Evolutionary conservation across 1,140 invertebrate species (phyloP).

Genomic region (Muscidifurax raptorellus): DNA sequence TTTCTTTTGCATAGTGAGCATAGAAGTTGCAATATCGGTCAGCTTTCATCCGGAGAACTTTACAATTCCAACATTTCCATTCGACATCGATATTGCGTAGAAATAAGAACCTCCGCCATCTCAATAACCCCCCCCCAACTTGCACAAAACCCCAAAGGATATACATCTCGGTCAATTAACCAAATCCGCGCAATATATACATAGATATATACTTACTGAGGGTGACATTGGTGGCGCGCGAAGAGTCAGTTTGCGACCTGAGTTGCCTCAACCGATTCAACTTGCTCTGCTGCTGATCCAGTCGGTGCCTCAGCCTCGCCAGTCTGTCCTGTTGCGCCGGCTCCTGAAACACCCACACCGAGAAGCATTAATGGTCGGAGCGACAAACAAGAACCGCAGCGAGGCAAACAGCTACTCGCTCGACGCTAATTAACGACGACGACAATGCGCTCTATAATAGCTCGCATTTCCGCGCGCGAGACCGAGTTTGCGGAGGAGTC

Average conservation of each 20-base stretch:
- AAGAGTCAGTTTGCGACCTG: constrained; percentile 93
- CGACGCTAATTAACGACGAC: background rate
- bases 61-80: too few relatives aligned
- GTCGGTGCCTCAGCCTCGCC: constrained; percentile 89
- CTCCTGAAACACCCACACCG: constrained; percentile 70
- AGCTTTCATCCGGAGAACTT: too few relatives aligned
- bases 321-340: constrained; percentile 92
- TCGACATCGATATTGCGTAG: too few relatives aligned
- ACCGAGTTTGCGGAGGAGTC: too few relatives aligned
- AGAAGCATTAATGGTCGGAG: background rate
- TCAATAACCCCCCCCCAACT: too few relatives aligned
- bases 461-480: background rate
- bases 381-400: background rate
- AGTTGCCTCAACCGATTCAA: constrained; percentile 91
- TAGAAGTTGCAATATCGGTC: too few relatives aligned
- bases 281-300: constrained; percentile 96
- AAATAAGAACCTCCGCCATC: too few relatives aligned
- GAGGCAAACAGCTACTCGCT: background rate
- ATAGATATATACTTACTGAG: constrained; percentile 86
- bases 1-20: too few relatives aligned
- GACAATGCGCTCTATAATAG: background rate
- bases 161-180: background rate
- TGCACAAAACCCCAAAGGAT: too few relatives aligned
- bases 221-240: constrained; percentile 91
- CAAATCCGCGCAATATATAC: background rate